phyloP scores from a whole-genome alignment of 2,113 vertebrate species.

The Phodopus roborovskii region DNA sequence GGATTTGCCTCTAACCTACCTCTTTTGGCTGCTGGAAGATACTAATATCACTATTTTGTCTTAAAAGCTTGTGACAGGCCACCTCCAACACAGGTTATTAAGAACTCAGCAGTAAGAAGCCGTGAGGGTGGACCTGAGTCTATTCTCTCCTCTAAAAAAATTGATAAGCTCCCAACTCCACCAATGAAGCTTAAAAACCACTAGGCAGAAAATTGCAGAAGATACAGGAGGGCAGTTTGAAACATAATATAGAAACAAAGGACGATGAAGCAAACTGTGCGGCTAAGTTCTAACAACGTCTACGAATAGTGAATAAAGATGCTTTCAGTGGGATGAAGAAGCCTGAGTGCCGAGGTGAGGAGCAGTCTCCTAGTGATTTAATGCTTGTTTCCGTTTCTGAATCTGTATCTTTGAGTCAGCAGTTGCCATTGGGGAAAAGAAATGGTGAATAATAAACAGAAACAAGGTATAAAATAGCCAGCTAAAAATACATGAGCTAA shows the following conservation, averaged over 20 bases:
- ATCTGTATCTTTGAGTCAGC: background rate
- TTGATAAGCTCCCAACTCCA: background rate
- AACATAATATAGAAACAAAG: background rate
- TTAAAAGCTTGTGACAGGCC: background rate
- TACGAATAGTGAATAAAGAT: slow-evolving; percentile 2
- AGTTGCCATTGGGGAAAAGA: background rate
- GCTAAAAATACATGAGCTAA: background rate
- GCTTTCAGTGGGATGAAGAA: background rate
- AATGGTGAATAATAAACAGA: background rate
- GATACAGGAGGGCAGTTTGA: background rate
- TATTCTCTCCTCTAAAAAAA: slow-evolving; percentile 3
- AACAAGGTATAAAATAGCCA: background rate
- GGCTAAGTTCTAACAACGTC: background rate
- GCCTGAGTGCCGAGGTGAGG: background rate
- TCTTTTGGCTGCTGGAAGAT: background rate
- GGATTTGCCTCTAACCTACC: background rate
- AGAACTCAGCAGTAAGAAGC: background rate
- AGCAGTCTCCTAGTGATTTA: background rate
- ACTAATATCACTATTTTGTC: background rate
- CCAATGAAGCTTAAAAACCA: background rate
- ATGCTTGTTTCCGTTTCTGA: background rate
- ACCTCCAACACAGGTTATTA: background rate
- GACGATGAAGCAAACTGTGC: background rate
- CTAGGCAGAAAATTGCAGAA: slow-evolving; percentile 32
- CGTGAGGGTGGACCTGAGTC: background rate